Conservation (phyloP, 2,888 invertebrate species). For the Cabera pusaria region DNA sequence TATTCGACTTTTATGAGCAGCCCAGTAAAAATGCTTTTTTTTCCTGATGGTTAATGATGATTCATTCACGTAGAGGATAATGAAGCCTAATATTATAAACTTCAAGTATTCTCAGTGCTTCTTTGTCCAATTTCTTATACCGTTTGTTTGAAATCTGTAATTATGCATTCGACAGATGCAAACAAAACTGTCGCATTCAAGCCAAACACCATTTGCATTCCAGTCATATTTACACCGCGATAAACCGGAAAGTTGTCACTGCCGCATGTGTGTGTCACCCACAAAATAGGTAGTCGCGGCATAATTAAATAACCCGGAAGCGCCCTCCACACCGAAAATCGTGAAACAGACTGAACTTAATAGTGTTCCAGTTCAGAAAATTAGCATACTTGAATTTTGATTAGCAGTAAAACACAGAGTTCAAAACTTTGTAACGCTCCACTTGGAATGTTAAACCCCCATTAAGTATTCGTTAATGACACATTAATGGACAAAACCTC, state of each 20-base stretch:
- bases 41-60: too few relatives aligned
- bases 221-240: slow-evolving; percentile 3
- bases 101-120: too few relatives aligned
- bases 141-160: too few relatives aligned
- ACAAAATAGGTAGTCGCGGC: slow-evolving; percentile 19
- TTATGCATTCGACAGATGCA: too few relatives aligned
- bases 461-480: slow-evolving; percentile 56
- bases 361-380: slow-evolving; percentile 56
- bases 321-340: slow-evolving; percentile 25
- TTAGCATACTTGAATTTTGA: slow-evolving; percentile 79
- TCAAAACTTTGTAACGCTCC: slow-evolving; percentile 40
- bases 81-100: too few relatives aligned
- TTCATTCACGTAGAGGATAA: too few relatives aligned
- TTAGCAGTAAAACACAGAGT: slow-evolving; percentile 67
- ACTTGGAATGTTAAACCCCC: slow-evolving; percentile 44
- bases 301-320: slow-evolving; percentile 30
- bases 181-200: too few relatives aligned
- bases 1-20: too few relatives aligned
- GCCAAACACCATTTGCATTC: too few relatives aligned
- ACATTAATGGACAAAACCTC: slow-evolving; percentile 68
- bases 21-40: too few relatives aligned
- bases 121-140: too few relatives aligned
- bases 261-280: slow-evolving; percentile 11
- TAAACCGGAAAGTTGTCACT: too few relatives aligned
- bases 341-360: slow-evolving; percentile 43